phyloP scores from a whole-genome alignment of 2,797 vertebrate genomes.

The Sebastes diaconus region DNA sequence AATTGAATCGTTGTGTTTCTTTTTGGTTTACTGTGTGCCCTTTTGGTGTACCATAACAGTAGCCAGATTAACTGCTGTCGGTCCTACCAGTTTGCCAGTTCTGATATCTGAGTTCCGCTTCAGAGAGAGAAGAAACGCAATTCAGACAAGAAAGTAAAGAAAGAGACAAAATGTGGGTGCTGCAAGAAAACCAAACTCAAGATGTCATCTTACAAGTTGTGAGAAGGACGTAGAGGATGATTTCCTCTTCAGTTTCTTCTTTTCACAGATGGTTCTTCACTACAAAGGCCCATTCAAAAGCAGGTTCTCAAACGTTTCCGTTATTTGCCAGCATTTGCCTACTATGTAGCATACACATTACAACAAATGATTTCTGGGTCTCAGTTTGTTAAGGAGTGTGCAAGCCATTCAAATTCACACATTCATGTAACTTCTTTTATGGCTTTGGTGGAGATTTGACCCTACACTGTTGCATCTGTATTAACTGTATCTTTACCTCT shows the following conservation, averaged over 20 bases:
- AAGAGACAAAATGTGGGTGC: background rate
- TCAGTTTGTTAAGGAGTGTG: background rate
- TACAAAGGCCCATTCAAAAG: background rate
- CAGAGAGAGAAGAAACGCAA: background rate
- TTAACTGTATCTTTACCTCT: background rate
- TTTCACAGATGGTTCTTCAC: background rate
- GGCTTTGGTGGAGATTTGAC: background rate
- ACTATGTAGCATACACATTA: background rate
- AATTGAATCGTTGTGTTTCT: background rate
- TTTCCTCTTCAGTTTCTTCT: background rate
- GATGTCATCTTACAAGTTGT: background rate
- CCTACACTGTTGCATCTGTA: background rate
- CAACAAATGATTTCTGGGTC: background rate
- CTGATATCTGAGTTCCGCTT: background rate
- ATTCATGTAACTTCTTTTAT: background rate
- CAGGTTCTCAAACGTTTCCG: background rate
- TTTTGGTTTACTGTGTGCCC: conserved; percentile 1
- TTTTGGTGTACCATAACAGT: background rate
- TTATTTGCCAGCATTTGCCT: background rate
- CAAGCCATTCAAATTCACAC: background rate
- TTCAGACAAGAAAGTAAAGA: background rate
- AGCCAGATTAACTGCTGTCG: background rate
- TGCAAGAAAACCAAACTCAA: background rate
- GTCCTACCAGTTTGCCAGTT: background rate
- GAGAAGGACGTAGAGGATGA: background rate